Percentiles rank a stretch among this genome's conserved stretches.
Conservation (phyloP, 2,797 vertebrate genomes). For the Hyperoplus immaculatus region DNA sequence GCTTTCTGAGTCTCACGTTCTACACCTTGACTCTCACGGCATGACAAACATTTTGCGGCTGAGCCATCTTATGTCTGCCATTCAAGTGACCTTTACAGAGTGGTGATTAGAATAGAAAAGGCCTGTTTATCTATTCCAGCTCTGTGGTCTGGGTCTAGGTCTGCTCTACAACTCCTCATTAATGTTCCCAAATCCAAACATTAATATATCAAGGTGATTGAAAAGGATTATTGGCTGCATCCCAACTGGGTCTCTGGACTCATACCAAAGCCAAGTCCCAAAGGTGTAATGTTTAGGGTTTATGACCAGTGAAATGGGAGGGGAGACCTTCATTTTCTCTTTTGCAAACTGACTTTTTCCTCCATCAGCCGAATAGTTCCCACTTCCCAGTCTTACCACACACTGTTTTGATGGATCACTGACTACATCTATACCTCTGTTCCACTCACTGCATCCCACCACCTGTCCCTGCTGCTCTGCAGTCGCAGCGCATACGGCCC, state of each 20-base stretch:
- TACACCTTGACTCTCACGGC: not conserved
- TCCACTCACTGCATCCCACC: not conserved
- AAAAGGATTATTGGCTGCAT: constrained; percentile 2
- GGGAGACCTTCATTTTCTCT: constrained; percentile 11
- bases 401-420: not conserved
- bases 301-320: not conserved
- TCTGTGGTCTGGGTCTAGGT: not conserved
- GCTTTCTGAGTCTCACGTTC: not conserved
- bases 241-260: not conserved
- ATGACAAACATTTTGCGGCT: constrained; percentile 7
- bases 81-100: constrained; percentile 51
- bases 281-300: constrained; percentile 1
- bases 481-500: constrained; percentile 35
- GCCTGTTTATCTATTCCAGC: constrained; percentile 22
- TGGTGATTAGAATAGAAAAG: constrained; percentile 44
- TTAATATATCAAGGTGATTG: constrained; percentile 9
- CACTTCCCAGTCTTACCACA: not conserved
- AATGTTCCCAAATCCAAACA: constrained; percentile 10
- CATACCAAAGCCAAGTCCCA: not conserved
- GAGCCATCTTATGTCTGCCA: constrained; percentile 18
- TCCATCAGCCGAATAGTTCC: constrained; percentile 10
- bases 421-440: not conserved
- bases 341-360: not conserved
- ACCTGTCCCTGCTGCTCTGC: constrained; percentile 17
- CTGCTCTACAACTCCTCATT: constrained; percentile 12